A percentile compares a stretch with the other conserved stretches of the same genome.
These are phyloP conservation scores for Leptinotarsa haldemani DNA, from an alignment of 2,888 invertebrate species.

Conservation along the genomic window DNA sequence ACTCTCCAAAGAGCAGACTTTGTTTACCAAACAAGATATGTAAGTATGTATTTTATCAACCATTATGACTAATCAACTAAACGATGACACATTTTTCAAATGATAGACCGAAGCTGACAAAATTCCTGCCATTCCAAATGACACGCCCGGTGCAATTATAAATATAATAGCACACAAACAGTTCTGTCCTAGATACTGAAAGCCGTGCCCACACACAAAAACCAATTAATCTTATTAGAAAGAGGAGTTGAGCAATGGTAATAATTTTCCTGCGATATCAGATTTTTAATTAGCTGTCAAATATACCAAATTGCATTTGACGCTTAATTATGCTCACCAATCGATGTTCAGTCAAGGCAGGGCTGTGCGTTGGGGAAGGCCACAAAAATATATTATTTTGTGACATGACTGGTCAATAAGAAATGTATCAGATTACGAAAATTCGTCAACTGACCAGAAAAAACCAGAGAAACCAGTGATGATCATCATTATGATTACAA, in stretches of 20 bases:
- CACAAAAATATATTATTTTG: neutral
- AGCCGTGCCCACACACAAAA: constrained; percentile 52
- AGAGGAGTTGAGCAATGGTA: constrained; percentile 54
- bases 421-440: too few relatives aligned
- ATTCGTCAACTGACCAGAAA: neutral
- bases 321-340: constrained; percentile 62
- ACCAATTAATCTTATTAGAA: constrained; percentile 57
- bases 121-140: neutral
- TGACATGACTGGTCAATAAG: neutral
- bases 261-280: constrained; percentile 59
- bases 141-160: constrained; percentile 19
- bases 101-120: neutral
- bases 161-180: constrained; percentile 16
- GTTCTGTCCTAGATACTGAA: constrained; percentile 39
- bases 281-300: constrained; percentile 65
- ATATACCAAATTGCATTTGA: constrained; percentile 63
- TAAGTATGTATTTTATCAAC: too few relatives aligned
- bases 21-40: too few relatives aligned
- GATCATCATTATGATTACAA: too few relatives aligned
- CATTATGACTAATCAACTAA: neutral
- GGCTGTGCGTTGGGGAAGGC: constrained; percentile 27
- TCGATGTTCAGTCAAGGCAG: constrained; percentile 51
- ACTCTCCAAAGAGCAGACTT: neutral
- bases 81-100: neutral
- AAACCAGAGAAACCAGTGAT: too few relatives aligned